Conservation (phyloP, 2,797 vertebrate species). For the Remorina albescens region DNA sequence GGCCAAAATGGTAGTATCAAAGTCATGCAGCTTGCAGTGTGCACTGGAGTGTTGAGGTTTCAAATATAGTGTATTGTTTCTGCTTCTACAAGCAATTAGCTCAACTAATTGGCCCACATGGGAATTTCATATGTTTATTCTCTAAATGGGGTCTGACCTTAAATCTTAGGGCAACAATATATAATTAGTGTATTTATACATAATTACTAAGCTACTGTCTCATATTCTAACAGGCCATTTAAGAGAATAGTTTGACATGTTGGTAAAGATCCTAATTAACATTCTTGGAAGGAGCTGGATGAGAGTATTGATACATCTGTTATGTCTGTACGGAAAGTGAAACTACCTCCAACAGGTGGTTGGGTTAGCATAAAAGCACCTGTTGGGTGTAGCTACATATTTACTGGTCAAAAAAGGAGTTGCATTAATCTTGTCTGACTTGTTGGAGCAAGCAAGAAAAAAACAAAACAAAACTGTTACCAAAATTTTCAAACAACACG, state of each 20-base stretch:
- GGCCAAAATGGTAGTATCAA: neutral
- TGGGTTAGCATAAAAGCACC: too few relatives aligned
- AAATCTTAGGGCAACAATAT: neutral
- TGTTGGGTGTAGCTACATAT: neutral
- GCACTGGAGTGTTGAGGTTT: neutral
- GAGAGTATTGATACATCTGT: neutral
- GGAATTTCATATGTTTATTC: neutral
- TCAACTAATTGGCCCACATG: slow-evolving; percentile 27
- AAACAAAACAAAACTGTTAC: neutral
- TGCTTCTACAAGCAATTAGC: neutral
- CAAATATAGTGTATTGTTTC: neutral
- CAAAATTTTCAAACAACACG: too few relatives aligned
- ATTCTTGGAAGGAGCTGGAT: neutral
- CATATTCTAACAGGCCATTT: neutral
- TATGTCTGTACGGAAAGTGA: neutral
- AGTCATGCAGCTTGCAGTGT: slow-evolving; percentile 5
- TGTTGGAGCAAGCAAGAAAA: neutral
- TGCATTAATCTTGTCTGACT: neutral
- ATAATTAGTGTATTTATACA: neutral
- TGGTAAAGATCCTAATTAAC: neutral
- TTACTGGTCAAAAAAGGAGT: too few relatives aligned
- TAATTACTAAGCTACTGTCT: neutral
- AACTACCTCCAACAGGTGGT: neutral
- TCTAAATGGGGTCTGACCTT: neutral
- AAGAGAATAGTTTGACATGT: neutral